Evolutionary conservation across 2,888 invertebrate genomes (phyloP).

Genomic region (Zaprionus bogoriensis): DNA sequence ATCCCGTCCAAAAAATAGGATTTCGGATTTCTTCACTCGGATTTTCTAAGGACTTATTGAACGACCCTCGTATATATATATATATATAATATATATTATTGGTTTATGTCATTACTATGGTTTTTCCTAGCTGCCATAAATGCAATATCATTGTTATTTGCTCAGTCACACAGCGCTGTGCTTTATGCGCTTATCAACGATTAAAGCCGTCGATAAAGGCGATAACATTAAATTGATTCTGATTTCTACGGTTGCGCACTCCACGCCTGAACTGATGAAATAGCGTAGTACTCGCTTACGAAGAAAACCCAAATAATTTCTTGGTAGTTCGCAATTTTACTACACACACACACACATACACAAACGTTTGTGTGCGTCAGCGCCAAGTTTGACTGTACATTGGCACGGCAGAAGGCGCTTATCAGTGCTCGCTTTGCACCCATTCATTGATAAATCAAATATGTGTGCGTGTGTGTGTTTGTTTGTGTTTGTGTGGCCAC

Average conservation of each 20-base stretch:
- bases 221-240: constrained; percentile 45
- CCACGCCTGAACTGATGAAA: constrained; percentile 17
- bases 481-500: constrained; percentile 15
- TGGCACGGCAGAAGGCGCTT: constrained; percentile 23
- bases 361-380: neutral
- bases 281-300: too few relatives aligned
- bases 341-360: too few relatives aligned
- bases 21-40: too few relatives aligned
- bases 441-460: constrained; percentile 66
- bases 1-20: too few relatives aligned
- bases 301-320: too few relatives aligned
- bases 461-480: neutral
- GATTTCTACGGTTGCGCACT: constrained; percentile 25
- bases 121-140: constrained; percentile 54
- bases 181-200: constrained; percentile 31
- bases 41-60: too few relatives aligned
- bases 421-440: constrained; percentile 53
- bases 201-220: constrained; percentile 30
- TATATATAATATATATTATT: constrained; percentile 17
- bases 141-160: constrained; percentile 57
- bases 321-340: too few relatives aligned
- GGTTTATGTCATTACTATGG: constrained; percentile 41
- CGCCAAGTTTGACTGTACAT: neutral
- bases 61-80: neutral
- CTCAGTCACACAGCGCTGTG: constrained; percentile 8